Evolutionary conservation across 1,140 invertebrate species (phyloP).

Genomic region (Akabosia matsudoensis): DNA sequence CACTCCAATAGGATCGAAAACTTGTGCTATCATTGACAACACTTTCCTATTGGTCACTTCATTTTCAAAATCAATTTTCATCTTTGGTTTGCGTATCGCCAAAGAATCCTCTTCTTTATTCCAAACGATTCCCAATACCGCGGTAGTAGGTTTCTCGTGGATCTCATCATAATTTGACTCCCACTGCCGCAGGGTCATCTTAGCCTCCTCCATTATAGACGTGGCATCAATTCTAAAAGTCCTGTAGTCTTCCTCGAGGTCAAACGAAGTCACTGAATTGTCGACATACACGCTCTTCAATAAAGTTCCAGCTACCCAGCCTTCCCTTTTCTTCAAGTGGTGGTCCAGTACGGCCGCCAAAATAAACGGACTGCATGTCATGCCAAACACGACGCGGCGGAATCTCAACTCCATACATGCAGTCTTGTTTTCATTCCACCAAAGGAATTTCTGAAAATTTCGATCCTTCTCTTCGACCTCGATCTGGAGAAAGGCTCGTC

Average conservation of each 20-base stretch:
- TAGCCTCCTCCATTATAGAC: background rate
- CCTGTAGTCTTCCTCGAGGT: background rate
- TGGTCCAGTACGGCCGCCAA: slow-evolving; percentile 38
- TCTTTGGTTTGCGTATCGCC: background rate
- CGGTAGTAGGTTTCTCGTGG: background rate
- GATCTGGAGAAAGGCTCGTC: slow-evolving; percentile 52
- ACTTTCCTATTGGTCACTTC: background rate
- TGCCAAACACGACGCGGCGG: slow-evolving; percentile 46
- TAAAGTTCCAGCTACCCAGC: background rate
- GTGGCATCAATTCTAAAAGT: background rate
- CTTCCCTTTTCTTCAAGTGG: slow-evolving; percentile 32
- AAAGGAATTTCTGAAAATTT: slow-evolving; percentile 50
- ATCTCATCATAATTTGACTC: background rate
- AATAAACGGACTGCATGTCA: slow-evolving; percentile 37
- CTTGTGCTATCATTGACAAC: background rate
- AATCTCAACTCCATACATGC: slow-evolving; percentile 41
- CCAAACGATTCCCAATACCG: background rate
- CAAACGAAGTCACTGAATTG: background rate
- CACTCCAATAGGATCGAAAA: background rate
- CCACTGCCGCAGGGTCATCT: background rate
- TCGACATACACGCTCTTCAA: background rate
- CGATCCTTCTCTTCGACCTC: slow-evolving; percentile 44
- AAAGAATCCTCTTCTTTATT: background rate
- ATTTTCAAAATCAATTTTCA: background rate
- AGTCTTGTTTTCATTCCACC: slow-evolving; percentile 42